Percentiles rank a stretch among this genome's conserved stretches.
Conservation (phyloP, 2,113 vertebrate species). For the Pelvicachromis taeniatus region DNA sequence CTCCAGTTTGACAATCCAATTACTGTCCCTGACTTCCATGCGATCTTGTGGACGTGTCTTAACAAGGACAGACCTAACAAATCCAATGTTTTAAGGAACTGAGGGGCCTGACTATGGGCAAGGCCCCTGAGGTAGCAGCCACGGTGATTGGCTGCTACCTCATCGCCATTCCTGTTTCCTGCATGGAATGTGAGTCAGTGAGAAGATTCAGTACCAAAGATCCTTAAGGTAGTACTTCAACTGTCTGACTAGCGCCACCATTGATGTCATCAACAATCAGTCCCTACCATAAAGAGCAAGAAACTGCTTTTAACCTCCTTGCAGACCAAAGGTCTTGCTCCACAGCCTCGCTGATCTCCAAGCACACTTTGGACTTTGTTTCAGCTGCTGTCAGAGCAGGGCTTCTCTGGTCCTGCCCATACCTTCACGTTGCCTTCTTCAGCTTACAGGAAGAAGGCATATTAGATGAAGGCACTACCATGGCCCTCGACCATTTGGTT, state of each 20-base stretch:
- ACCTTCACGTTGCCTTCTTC: neutral
- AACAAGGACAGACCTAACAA: neutral
- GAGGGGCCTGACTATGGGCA: neutral
- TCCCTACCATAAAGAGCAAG: neutral
- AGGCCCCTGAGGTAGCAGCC: too few species aligned
- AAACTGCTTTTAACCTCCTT: neutral
- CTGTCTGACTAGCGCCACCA: neutral
- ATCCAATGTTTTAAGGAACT: neutral
- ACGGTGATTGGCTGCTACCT: neutral
- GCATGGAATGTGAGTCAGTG: neutral
- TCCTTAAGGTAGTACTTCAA: neutral
- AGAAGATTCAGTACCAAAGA: neutral
- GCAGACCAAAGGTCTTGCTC: neutral
- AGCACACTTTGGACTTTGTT: neutral
- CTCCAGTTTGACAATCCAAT: neutral
- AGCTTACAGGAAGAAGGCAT: neutral
- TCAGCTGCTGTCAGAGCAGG: neutral
- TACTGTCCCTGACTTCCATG: neutral
- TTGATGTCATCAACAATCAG: neutral
- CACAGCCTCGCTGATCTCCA: neutral
- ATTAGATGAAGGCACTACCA: too few species aligned
- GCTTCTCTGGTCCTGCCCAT: rapidly evolving
- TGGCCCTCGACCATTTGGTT: neutral
- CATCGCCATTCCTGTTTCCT: neutral
- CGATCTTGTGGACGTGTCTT: neutral